Conservation (phyloP, 2,888 invertebrate species). For the Pycnomerus fuliginosus region DNA sequence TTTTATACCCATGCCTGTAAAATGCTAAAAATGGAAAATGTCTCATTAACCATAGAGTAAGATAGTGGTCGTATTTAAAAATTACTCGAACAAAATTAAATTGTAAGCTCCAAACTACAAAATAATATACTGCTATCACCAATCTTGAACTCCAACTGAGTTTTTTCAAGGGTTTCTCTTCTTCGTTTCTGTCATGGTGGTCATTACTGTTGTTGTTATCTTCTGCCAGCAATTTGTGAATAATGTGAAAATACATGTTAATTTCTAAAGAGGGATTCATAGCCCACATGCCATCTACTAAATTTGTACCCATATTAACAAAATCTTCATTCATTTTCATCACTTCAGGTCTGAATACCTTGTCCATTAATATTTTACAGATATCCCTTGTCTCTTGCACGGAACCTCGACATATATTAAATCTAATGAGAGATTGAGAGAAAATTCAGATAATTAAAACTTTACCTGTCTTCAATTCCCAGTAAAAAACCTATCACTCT, state of each 20-base stretch:
- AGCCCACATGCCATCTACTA: conserved; percentile 70
- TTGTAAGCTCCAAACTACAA: conserved; percentile 27
- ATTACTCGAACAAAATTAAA: conserved; percentile 58
- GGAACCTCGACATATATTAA: conserved; percentile 67
- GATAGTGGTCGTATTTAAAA: conserved; percentile 62
- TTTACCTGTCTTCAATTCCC: conserved; percentile 77
- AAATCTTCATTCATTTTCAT: conserved; percentile 63
- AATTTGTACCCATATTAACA: conserved; percentile 61
- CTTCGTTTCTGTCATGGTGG: conserved; percentile 14
- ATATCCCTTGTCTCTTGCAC: conserved; percentile 64
- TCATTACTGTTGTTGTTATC: conserved; percentile 23
- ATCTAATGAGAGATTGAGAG: conserved; percentile 52
- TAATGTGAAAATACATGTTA: conserved; percentile 56
- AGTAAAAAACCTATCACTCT: conserved; percentile 76
- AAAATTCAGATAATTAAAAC: background rate
- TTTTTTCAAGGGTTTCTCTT: conserved; percentile 1
- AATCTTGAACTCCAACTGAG: conserved; percentile 23
- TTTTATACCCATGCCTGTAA: conserved; percentile 61
- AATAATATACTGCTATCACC: conserved; percentile 22
- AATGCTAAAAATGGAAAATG: conserved; percentile 71
- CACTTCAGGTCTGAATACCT: conserved; percentile 64
- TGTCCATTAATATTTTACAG: conserved; percentile 60
- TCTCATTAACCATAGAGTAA: conserved; percentile 63
- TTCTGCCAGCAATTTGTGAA: conserved; percentile 31
- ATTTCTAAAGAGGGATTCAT: conserved; percentile 65